These are phyloP conservation scores for Caenorhabditis brenneri DNA, from an alignment of 1,140 invertebrate genomes.

Conservation along the genomic window DNA sequence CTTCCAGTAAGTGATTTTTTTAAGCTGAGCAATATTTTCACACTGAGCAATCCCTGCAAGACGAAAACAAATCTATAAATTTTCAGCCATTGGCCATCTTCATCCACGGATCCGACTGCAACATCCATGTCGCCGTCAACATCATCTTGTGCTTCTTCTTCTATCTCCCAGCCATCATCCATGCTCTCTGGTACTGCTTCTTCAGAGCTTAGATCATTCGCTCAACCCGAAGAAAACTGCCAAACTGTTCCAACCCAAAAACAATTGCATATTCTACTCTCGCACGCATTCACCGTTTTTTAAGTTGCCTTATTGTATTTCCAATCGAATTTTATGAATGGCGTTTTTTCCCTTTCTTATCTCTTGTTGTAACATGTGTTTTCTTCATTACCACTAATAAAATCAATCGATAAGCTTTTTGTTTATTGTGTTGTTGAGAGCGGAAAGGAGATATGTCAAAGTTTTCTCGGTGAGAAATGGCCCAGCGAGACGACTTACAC, in stretches of 20 bases:
- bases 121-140: constrained; percentile 58
- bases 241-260: not conserved
- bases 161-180: constrained; percentile 57
- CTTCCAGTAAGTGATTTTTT: constrained; percentile 50
- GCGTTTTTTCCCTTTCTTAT: not conserved
- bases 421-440: constrained; percentile 8
- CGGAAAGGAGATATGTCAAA: not conserved
- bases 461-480: not conserved
- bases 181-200: constrained; percentile 58
- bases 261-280: not conserved
- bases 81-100: constrained; percentile 60
- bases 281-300: constrained; percentile 23
- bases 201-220: constrained; percentile 14
- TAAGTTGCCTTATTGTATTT: not conserved
- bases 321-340: constrained; percentile 10
- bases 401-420: not conserved
- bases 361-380: not conserved
- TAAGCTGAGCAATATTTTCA: not conserved
- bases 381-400: not conserved
- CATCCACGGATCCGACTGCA: constrained; percentile 58
- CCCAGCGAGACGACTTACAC: not conserved
- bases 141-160: constrained; percentile 60
- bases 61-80: not conserved
- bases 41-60: not conserved
- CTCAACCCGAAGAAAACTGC: not conserved